phyloP scores from a whole-genome alignment of 2,888 invertebrate species.

The Cephus runcator region DNA sequence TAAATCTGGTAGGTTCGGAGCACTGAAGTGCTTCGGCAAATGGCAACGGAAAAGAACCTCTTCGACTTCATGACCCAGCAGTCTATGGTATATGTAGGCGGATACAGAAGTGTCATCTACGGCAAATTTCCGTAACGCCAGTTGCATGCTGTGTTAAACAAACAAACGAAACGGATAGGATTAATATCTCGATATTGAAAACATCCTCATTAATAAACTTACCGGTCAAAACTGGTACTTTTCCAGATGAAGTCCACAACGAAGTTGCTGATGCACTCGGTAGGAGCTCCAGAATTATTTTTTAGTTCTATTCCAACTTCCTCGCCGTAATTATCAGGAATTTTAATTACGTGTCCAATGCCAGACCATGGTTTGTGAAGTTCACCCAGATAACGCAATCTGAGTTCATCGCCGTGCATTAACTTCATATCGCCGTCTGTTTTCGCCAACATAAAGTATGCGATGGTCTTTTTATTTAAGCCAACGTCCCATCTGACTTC shows the following conservation, averaged over 20 bases:
- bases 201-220: constrained; percentile 30
- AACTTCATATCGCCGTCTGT: constrained; percentile 98
- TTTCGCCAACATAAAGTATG: constrained; percentile 96
- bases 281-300: constrained; percentile 89
- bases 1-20: constrained; percentile 96
- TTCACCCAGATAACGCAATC: constrained; percentile 92
- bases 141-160: constrained; percentile 82
- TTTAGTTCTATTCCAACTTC: constrained; percentile 98
- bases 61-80: constrained; percentile 94
- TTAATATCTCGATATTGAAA: neutral
- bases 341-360: constrained; percentile 96
- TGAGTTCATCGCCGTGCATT: constrained; percentile 98
- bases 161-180: constrained; percentile 25
- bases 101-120: constrained; percentile 97
- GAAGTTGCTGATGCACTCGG: constrained; percentile 94
- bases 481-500: constrained; percentile 99
- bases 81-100: constrained; percentile 95
- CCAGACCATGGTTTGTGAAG: constrained; percentile 96
- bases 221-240: constrained; percentile 97
- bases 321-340: constrained; percentile 96
- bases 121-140: constrained; percentile 93
- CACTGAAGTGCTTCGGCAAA: constrained; percentile 96
- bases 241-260: constrained; percentile 99
- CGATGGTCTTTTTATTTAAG: constrained; percentile 96
- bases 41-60: constrained; percentile 92